Base-by-base conservation (phyloP, 1,140 invertebrate genomes). In the Ceratosolen solmsi region DNA sequence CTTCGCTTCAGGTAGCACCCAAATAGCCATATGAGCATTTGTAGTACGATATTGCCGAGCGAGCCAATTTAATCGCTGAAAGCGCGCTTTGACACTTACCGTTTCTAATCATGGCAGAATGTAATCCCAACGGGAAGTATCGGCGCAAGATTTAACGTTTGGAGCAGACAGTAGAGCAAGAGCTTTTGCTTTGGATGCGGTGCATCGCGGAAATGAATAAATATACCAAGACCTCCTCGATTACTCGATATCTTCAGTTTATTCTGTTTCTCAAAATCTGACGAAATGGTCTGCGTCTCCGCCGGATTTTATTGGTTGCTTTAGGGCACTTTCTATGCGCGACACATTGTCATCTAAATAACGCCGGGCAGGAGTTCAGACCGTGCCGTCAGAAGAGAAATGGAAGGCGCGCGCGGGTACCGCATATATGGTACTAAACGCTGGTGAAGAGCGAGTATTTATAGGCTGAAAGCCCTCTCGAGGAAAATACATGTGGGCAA, bases 311-410 rank as follows among this genome's bases (percentile, higher is more conserved):
- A 92, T 92, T 91, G 89, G 88, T 90, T 92, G 82, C 89, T 92
- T 92, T 87, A 89, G 86, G 90, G 88, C 88, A 86, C 87, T 92
- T 92, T 92, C 91, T 92, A 92, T 92, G 91, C 91, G 86, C 88
- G 87, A 90, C 90, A 91, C 89, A 91, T 89, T 90, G 88, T 89
- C 88, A 87, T 76, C 89, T 91, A 91, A 91, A 91, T 92, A 91
- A 91, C 87, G 85, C 84, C 84, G 27, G 75, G 58, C 38, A 51
- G 84, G 79, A 78, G 75, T 78, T 80, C 36, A 56, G 65, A 60
- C 75, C 20, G 54, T 36, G 65, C 70, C 68, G 46, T 33, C 56
- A 13, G 20, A 2, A 15, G 68, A 38, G 68, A 72, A 58, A 56
- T 36, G 46, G 54, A 8, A n/a, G 54, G 30, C 54, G 75, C 38